phyloP scores from a whole-genome alignment of 1,140 invertebrate species.

The Kradibia gibbosae region DNA sequence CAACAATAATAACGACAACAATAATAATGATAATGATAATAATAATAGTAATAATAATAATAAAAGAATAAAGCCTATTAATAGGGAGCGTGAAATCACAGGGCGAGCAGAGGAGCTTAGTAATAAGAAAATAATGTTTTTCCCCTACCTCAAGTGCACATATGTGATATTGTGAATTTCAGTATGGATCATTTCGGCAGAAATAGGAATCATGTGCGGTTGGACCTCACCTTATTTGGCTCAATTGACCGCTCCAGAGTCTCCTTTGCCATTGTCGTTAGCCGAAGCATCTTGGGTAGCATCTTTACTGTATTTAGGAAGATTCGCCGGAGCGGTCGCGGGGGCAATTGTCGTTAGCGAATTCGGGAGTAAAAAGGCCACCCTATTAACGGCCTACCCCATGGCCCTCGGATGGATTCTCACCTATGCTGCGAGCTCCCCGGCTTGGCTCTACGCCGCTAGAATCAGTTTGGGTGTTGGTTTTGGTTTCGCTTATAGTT shows the following conservation, averaged over 20 bases:
- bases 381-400: conserved; percentile 76
- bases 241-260: conserved; percentile 67
- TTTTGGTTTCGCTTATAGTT: conserved; percentile 78
- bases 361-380: conserved; percentile 78
- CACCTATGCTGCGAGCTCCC: conserved; percentile 63
- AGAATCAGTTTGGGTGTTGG: conserved; percentile 77
- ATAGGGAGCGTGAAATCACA: too few relatives aligned
- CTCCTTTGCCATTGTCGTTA: conserved; percentile 72
- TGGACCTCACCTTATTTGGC: conserved; percentile 77
- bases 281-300: conserved; percentile 79
- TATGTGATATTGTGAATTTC: background rate
- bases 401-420: conserved; percentile 77
- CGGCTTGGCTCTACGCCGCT: conserved; percentile 73
- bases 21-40: too few relatives aligned
- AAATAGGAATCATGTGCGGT: conserved; percentile 62
- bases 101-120: too few relatives aligned
- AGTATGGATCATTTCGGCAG: conserved; percentile 63
- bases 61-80: too few relatives aligned
- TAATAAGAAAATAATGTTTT: too few relatives aligned
- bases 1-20: too few relatives aligned
- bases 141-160: too few relatives aligned
- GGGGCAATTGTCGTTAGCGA: conserved; percentile 66
- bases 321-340: conserved; percentile 63
- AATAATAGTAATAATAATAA: too few relatives aligned
- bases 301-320: conserved; percentile 73